phyloP scores from a whole-genome alignment of 2,113 vertebrate genomes.

The Brevimyrus niger region DNA sequence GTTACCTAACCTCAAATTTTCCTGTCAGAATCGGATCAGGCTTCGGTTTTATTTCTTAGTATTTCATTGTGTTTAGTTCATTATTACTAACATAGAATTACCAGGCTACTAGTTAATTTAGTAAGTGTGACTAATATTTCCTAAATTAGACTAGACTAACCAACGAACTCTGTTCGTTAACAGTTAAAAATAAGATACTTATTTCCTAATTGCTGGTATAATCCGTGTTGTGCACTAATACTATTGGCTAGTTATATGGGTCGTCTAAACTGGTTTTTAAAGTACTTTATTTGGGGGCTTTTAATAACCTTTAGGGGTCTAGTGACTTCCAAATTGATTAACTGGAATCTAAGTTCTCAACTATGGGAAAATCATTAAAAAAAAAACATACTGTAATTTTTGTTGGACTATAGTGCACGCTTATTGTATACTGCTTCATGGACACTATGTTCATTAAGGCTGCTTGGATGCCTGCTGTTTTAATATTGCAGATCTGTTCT shows the following conservation, averaged over 20 bases:
- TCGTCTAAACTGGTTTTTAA: not conserved
- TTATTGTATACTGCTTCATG: not conserved
- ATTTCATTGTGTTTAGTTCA: not conserved
- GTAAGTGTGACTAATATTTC: not conserved
- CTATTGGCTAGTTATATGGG: not conserved
- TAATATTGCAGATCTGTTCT: not conserved
- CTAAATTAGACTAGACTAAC: not conserved
- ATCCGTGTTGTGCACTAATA: not conserved
- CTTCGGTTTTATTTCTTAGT: not conserved
- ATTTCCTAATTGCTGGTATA: not conserved
- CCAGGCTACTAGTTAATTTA: not conserved
- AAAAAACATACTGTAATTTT: not conserved
- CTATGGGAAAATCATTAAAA: not conserved
- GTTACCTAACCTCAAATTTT: not conserved
- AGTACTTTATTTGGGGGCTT: not conserved
- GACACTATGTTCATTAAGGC: not conserved
- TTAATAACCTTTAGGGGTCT: not conserved
- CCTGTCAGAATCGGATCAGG: not conserved
- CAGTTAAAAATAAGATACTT: not conserved
- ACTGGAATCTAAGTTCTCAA: not conserved
- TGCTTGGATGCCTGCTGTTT: not conserved
- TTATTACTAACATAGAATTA: not conserved
- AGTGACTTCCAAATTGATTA: not conserved
- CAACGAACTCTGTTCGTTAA: not conserved
- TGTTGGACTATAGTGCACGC: not conserved